These are phyloP conservation scores for Bombyx mandarina DNA, from an alignment of 1,140 invertebrate genomes.

Conservation along the genomic window DNA sequence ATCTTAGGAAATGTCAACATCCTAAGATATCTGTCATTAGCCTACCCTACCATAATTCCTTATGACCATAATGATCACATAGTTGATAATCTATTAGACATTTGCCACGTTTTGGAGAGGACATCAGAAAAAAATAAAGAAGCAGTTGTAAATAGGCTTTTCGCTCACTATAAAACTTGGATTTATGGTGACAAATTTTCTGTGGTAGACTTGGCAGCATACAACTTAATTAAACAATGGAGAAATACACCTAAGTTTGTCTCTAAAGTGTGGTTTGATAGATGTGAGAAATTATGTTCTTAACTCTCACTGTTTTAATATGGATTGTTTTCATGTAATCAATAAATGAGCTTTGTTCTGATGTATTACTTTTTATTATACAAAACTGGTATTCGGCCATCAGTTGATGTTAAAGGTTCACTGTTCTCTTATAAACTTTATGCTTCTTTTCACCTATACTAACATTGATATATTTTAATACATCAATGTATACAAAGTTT, in stretches of 20 bases:
- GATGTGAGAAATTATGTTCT: conserved; percentile 36
- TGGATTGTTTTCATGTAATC: too few species aligned
- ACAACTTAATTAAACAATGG: conserved; percentile 73
- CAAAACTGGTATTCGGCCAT: background rate
- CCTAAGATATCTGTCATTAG: conserved; percentile 65
- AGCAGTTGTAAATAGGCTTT: conserved; percentile 35
- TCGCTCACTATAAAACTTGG: conserved; percentile 34
- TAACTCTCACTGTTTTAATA: conserved; percentile 7
- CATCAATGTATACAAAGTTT: too few species aligned
- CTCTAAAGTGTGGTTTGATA: conserved; percentile 43
- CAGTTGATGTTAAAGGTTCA: background rate
- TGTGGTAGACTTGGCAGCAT: conserved; percentile 74
- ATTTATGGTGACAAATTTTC: conserved; percentile 53
- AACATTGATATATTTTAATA: too few species aligned
- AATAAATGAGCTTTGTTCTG: too few species aligned
- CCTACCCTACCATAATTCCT: conserved; percentile 40
- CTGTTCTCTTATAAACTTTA: background rate
- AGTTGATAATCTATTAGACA: conserved; percentile 74
- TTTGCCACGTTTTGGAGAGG: conserved; percentile 69
- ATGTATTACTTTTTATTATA: background rate
- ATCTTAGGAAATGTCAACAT: conserved; percentile 71
- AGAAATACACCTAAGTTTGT: conserved; percentile 38
- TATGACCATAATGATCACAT: conserved; percentile 53
- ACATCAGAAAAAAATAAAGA: conserved; percentile 47
- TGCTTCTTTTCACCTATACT: background rate